Evolutionary conservation across 2,113 vertebrate species (phyloP).

Genomic region (Otocyon megalotis): DNA sequence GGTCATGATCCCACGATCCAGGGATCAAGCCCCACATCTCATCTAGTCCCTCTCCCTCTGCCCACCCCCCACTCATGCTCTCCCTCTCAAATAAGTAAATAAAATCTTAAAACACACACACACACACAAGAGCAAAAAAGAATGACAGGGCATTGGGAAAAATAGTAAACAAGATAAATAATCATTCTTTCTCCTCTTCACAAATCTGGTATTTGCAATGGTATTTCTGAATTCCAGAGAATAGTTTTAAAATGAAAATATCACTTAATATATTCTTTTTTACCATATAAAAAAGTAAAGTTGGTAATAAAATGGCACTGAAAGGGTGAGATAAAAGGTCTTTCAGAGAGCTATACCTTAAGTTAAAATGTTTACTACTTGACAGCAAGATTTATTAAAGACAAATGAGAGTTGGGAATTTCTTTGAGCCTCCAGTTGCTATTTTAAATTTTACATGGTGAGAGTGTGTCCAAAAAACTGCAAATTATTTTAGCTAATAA

Average conservation of each 20-base stretch:
- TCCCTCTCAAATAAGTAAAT: too few species aligned
- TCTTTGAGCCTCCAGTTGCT: constrained; percentile 26
- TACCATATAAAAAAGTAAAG: constrained; percentile 48
- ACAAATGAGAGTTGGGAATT: background rate
- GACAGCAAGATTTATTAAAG: constrained; percentile 48
- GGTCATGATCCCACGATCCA: too few species aligned
- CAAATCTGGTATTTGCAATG: background rate
- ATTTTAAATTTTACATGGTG: constrained; percentile 55
- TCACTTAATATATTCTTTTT: background rate
- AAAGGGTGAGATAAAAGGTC: background rate
- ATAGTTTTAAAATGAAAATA: constrained; percentile 35
- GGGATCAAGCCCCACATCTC: too few species aligned
- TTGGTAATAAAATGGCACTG: background rate
- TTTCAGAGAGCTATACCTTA: background rate
- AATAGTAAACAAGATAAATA: constrained; percentile 42
- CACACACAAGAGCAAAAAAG: background rate
- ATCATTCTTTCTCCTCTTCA: background rate
- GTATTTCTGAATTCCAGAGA: constrained; percentile 45
- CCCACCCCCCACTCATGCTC: too few species aligned
- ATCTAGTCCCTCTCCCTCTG: too few species aligned
- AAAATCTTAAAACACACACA: too few species aligned
- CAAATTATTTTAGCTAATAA: constrained; percentile 79
- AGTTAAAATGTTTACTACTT: constrained; percentile 5
- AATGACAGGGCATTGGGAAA: background rate
- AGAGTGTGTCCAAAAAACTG: constrained; percentile 65